Percentiles rank a stretch among this genome's conserved stretches.
These are phyloP conservation scores for Festucalex cinctus DNA, from an alignment of 2,113 vertebrate species.

Conservation along the genomic window DNA sequence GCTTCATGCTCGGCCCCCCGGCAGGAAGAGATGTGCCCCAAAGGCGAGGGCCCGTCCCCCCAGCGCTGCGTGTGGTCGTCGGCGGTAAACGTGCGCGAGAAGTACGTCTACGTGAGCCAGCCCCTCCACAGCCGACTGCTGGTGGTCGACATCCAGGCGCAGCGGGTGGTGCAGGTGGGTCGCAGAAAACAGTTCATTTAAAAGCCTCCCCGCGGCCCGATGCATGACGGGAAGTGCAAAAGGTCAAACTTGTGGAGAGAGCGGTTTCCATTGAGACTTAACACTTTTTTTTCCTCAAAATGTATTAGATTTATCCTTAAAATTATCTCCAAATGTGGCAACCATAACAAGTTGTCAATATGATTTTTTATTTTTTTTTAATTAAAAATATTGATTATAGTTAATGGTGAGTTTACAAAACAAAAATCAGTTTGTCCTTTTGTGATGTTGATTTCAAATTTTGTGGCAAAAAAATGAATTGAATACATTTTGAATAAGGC, in stretches of 20 bases:
- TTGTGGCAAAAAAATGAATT: too few relatives aligned
- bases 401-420: too few relatives aligned
- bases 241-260: not conserved
- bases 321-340: too few relatives aligned
- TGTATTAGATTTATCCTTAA: too few relatives aligned
- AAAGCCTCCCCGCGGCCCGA: not conserved
- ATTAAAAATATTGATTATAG: not conserved
- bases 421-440: too few relatives aligned
- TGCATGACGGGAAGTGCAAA: not conserved
- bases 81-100: slow-evolving; percentile 87
- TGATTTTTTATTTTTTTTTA: too few relatives aligned
- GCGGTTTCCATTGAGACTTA: not conserved
- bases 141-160: slow-evolving; percentile 85
- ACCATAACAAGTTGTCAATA: too few relatives aligned
- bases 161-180: slow-evolving; percentile 90
- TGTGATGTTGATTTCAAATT: too few relatives aligned
- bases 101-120: slow-evolving; percentile 88
- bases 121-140: slow-evolving; percentile 83
- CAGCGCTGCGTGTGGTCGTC: slow-evolving; percentile 88
- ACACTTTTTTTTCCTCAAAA: not conserved
- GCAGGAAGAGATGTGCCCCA: slow-evolving; percentile 91
- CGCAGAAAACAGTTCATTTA: slow-evolving; percentile 3
- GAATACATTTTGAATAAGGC: too few relatives aligned
- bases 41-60: slow-evolving; percentile 66
- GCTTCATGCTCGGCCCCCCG: not conserved